Base-by-base conservation (phyloP, 2,113 vertebrate species). In the Merops nubicus region DNA sequence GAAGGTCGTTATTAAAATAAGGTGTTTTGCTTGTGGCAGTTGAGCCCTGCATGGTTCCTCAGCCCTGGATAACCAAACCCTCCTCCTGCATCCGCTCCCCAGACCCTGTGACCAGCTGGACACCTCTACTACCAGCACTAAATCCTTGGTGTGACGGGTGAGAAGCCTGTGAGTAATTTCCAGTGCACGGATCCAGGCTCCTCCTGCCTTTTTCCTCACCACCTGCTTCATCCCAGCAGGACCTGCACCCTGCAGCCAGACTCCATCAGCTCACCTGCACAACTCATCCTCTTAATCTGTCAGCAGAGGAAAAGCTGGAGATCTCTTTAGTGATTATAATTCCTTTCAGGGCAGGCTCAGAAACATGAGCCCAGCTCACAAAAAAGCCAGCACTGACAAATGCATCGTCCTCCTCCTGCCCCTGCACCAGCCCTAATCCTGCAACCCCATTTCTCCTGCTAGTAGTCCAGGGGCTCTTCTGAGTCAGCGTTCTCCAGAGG, bases 1-100 rank as follows among this genome's bases (percentile, higher is more conserved):
- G 96, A 98, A 97, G 96, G 97, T 97, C 82, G 70, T 98, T 97
- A 98, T 97, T 96, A 97, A 97, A 97, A 97, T 97, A 96, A 98
- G 92, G 87, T 63, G 7, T 70, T 91, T 73, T 85, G 86, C 94
- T 95, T 43, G 42, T 2, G 20, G 93, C 78, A 34, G 62, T n/a
- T 92, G 75, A 96, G 90, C 94, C 85, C 88, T 33, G 42, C 76
- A 40, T 7, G 7, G 68, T 45, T 94, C 82, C 92, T 89, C 25
- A 0, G 40, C 29, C 60, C 84, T 14, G 0, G 73, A 92, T 65
- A 94, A 92, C 82, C 89, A 62, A 96, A 80, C 62, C 13, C 11
- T 48, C 75, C 54, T 47, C 16, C 28, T 5, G 62, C 81, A 75
- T 91, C 64, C 34, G 3, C 54, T 72, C 34, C 40, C 11, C 53